A percentile compares a stretch with the other conserved stretches of the same genome.
phyloP scores from a whole-genome alignment of 2,113 vertebrate species.

The Dicerorhinus sumatrensis region DNA sequence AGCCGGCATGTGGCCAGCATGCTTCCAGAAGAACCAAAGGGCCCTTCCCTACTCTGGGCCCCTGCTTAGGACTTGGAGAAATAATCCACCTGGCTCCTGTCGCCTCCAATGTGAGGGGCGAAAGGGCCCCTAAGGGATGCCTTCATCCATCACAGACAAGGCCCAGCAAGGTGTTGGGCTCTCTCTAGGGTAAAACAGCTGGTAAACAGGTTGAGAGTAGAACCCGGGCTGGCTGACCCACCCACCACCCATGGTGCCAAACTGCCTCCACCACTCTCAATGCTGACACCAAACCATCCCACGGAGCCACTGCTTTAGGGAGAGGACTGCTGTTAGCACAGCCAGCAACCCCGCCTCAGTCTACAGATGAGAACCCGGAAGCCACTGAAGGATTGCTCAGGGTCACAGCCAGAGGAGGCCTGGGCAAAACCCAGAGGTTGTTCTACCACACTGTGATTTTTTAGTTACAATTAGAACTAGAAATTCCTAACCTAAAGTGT shows the following conservation, averaged over 20 bases:
- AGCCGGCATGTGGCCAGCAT: neutral
- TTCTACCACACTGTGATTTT: too few species aligned
- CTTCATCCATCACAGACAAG: neutral
- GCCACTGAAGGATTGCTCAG: neutral
- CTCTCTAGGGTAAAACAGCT: neutral
- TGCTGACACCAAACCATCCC: neutral
- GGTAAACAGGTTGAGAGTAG: neutral
- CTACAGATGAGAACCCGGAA: fast-evolving
- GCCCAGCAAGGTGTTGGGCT: neutral
- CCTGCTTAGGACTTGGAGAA: neutral
- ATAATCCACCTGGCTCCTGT: neutral
- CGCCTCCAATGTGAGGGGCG: neutral
- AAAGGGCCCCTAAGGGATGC: neutral
- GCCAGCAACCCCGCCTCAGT: too few species aligned
- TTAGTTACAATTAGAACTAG: neutral
- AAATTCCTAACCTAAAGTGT: neutral
- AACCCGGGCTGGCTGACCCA: neutral
- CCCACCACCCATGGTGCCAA: neutral
- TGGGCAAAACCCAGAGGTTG: neutral
- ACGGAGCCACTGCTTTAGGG: fast-evolving
- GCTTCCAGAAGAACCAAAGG: neutral
- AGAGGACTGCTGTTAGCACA: neutral
- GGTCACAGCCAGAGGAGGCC: fast-evolving
- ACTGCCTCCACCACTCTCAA: neutral
- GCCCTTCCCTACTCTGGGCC: neutral